A percentile compares a stretch with the other conserved stretches of the same genome.
Evolutionary conservation across 2,797 vertebrate genomes (phyloP).

Genomic region (Vespertilio murinus): DNA sequence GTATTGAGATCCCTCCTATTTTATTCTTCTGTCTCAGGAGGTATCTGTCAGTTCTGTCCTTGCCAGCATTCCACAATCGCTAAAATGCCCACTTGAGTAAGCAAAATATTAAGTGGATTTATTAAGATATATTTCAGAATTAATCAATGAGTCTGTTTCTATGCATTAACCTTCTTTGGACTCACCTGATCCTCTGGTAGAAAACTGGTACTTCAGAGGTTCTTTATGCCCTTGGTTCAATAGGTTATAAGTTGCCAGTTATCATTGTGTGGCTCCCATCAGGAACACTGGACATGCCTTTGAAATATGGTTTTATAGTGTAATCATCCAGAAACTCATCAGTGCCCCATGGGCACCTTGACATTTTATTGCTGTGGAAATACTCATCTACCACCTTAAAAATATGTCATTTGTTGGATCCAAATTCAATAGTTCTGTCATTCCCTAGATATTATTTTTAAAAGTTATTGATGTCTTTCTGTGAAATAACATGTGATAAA

Average conservation of each 20-base stretch:
- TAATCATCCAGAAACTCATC: conserved; percentile 53
- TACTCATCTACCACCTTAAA: conserved; percentile 46
- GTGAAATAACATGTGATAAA: conserved; percentile 41
- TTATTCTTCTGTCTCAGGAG: too few relatives aligned
- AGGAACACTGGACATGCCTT: conserved; percentile 35
- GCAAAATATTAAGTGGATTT: neutral
- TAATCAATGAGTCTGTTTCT: neutral
- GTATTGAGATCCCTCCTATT: too few relatives aligned
- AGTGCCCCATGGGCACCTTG: conserved; percentile 11
- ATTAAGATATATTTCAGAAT: conserved; percentile 8
- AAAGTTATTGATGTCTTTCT: conserved; percentile 52
- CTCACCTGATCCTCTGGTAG: neutral
- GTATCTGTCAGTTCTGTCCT: neutral
- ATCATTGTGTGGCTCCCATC: neutral
- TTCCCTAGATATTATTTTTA: conserved; percentile 43
- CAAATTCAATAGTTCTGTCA: conserved; percentile 18
- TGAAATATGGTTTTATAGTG: neutral
- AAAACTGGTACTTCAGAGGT: neutral
- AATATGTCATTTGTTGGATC: neutral
- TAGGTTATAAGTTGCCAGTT: neutral
- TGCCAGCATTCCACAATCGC: neutral
- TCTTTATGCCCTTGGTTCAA: neutral
- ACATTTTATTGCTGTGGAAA: conserved; percentile 65
- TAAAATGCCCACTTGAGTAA: neutral
- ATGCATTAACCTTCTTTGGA: neutral